Evolutionary conservation across 2,888 invertebrate species (phyloP).

Genomic region (Nasonia oneida): DNA sequence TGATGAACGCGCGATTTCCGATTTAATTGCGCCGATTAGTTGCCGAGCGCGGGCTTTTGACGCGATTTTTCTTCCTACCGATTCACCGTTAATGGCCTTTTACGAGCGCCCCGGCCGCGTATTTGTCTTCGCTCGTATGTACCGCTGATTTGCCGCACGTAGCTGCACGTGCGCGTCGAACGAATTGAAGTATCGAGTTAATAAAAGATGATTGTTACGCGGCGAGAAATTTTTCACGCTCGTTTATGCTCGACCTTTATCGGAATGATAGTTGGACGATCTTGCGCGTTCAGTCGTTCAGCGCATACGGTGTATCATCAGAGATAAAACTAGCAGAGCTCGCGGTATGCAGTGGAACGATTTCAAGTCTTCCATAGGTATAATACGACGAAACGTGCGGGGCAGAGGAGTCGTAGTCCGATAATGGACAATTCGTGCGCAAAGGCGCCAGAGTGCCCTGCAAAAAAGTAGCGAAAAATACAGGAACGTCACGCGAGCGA

Average conservation of each 20-base stretch:
- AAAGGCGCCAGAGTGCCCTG: background rate
- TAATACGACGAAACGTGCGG: background rate
- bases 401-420: background rate
- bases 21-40: constrained; percentile 33
- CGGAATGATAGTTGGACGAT: background rate
- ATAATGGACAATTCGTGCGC: constrained; percentile 16
- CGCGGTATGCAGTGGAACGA: background rate
- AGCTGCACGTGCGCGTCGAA: background rate
- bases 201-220: background rate
- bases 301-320: background rate
- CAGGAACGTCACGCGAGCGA: constrained; percentile 21
- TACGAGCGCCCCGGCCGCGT: constrained; percentile 14
- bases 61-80: constrained; percentile 19
- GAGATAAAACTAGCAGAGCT: too few relatives aligned
- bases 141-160: background rate
- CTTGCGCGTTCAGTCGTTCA: background rate
- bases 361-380: background rate
- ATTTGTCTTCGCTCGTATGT: constrained; percentile 18
- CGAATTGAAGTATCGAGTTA: background rate
- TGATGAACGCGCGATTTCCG: constrained; percentile 41
- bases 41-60: background rate
- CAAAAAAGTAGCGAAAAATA: background rate
- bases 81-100: constrained; percentile 30
- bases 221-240: background rate
- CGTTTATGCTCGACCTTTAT: background rate